These are phyloP conservation scores for Hassar affinis DNA, from an alignment of 2,113 vertebrate species.

Conservation along the genomic window DNA sequence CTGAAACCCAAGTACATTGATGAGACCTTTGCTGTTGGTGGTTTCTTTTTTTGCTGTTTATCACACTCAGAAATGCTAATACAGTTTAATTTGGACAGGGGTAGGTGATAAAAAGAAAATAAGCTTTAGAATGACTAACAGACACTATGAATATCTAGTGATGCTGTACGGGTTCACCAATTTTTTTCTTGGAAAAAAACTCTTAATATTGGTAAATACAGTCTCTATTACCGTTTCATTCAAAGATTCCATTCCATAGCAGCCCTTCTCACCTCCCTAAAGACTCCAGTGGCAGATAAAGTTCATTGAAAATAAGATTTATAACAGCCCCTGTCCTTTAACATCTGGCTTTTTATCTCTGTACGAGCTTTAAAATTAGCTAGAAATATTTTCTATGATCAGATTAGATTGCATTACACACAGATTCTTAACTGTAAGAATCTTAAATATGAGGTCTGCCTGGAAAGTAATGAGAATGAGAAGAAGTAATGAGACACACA, in stretches of 20 bases:
- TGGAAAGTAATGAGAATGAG: no score
- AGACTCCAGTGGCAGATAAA: not conserved
- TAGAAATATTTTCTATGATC: no score
- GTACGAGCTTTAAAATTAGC: no score
- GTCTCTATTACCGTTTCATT: not conserved
- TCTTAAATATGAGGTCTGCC: no score
- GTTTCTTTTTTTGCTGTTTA: not conserved
- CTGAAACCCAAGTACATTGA: not conserved
- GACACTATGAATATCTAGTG: not conserved
- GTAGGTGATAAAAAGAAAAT: not conserved
- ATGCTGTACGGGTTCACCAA: not conserved
- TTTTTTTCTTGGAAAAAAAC: not conserved
- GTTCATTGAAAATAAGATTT: not conserved
- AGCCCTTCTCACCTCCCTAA: not conserved
- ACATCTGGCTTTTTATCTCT: not conserved
- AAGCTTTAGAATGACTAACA: not conserved
- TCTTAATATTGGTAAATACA: not conserved
- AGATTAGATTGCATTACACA: no score
- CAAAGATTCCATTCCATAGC: not conserved
- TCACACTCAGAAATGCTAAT: not conserved
- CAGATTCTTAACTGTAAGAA: not conserved
- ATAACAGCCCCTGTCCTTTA: not conserved
- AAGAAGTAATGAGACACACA: no score
- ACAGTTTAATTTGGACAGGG: not conserved
- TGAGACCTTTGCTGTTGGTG: not conserved